A percentile compares a stretch with the other conserved stretches of the same genome.
These are phyloP conservation scores for Neuroterus valhalla DNA, from an alignment of 1,140 invertebrate species.

Conservation along the genomic window DNA sequence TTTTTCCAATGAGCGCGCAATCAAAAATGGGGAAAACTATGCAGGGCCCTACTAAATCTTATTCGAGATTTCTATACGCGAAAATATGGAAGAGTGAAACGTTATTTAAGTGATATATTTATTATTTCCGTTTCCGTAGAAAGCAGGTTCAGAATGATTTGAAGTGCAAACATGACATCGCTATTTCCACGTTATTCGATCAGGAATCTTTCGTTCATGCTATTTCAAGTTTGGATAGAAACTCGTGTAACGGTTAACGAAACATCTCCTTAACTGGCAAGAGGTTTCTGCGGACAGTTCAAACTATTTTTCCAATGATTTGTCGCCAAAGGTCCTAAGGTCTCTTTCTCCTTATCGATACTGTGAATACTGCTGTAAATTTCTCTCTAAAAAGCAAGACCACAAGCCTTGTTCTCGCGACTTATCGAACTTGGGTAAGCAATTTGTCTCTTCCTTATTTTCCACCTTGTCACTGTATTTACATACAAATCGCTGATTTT, in stretches of 20 bases:
- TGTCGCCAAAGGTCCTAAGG: slow-evolving; percentile 25
- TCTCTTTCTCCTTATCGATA: slow-evolving; percentile 13
- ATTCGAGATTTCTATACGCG: too few species aligned
- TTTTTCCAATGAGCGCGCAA: too few species aligned
- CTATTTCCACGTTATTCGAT: slow-evolving; percentile 3
- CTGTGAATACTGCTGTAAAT: slow-evolving; percentile 13
- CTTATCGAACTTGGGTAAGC: too few species aligned
- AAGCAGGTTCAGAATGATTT: slow-evolving; percentile 6
- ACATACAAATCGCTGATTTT: too few species aligned
- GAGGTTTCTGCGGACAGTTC: slow-evolving; percentile 25
- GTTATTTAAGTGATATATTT: too few species aligned
- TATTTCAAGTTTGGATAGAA: slow-evolving; percentile 25
- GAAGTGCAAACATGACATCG: background rate
- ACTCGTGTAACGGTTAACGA: slow-evolving; percentile 28
- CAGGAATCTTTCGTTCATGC: slow-evolving; percentile 20
- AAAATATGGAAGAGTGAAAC: too few species aligned
- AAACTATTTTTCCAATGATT: slow-evolving; percentile 22
- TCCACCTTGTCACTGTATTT: too few species aligned
- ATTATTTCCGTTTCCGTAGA: background rate
- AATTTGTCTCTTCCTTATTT: too few species aligned
- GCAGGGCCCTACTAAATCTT: too few species aligned
- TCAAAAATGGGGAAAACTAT: too few species aligned
- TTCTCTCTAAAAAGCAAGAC: background rate
- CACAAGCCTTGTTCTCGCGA: too few species aligned
- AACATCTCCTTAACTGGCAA: slow-evolving; percentile 24